These are phyloP conservation scores for Urocyon cinereoargenteus DNA, from an alignment of 2,797 vertebrate genomes.

Conservation along the genomic window DNA sequence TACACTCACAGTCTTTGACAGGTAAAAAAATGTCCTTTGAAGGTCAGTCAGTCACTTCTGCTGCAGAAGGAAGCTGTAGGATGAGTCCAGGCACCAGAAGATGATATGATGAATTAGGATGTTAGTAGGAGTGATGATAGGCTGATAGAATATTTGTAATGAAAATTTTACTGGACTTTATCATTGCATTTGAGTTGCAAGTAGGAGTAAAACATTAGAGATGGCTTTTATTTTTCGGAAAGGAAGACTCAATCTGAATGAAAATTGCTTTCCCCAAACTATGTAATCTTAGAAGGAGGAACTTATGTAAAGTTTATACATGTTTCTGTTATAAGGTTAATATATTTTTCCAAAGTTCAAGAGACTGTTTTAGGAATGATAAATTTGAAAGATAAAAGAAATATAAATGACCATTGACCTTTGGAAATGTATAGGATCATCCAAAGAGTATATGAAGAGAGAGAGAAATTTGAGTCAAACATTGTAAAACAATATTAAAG, in stretches of 20 bases:
- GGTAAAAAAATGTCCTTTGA: background rate
- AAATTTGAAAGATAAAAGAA: background rate
- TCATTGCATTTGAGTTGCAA: background rate
- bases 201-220: background rate
- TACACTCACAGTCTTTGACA: background rate
- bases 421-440: background rate
- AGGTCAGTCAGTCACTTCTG: background rate
- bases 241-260: background rate
- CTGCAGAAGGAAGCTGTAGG: background rate
- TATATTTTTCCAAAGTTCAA: background rate
- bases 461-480: background rate
- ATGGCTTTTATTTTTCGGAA: background rate
- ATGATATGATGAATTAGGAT: background rate
- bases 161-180: background rate
- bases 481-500: background rate
- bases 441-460: background rate
- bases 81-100: background rate
- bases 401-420: background rate
- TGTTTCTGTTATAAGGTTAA: background rate
- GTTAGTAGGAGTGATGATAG: background rate
- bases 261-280: background rate
- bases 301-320: background rate
- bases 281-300: background rate
- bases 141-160: background rate
- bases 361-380: background rate